Percentiles rank a stretch among this genome's conserved stretches.
These are phyloP conservation scores for Ctenopoma kingsleyae DNA, from an alignment of 2,797 vertebrate species.

Conservation along the genomic window DNA sequence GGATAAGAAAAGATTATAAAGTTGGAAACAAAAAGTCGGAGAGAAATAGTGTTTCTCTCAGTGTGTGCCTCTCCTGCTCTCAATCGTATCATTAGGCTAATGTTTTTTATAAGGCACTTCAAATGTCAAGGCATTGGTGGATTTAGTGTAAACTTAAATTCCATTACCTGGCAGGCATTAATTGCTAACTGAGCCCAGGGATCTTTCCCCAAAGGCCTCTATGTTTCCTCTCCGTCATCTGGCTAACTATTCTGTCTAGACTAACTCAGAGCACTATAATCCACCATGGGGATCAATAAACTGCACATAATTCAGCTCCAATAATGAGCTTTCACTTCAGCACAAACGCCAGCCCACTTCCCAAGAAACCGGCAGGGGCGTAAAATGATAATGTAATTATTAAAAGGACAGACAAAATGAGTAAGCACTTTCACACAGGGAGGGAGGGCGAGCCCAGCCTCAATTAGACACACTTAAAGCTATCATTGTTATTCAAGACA, in stretches of 20 bases:
- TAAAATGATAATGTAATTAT: conserved; percentile 99
- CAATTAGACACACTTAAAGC: conserved; percentile 96
- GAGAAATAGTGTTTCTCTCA: conserved; percentile 10
- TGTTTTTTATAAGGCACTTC: conserved; percentile 96
- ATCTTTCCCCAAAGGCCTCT: conserved; percentile 96
- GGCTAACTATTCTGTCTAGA: conserved; percentile 99
- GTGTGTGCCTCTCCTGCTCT: conserved; percentile 83
- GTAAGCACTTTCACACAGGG: conserved; percentile 91
- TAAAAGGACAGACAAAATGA: conserved; percentile 99
- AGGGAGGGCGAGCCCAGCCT: conserved; percentile 87
- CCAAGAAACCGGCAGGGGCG: conserved; percentile 91
- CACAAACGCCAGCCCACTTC: conserved; percentile 96
- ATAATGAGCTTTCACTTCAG: conserved; percentile 99
- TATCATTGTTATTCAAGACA: conserved; percentile 88
- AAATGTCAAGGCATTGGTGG: conserved; percentile 97
- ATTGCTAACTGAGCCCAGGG: conserved; percentile 96
- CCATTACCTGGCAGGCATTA: conserved; percentile 99
- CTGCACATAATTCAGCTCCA: conserved; percentile 99
- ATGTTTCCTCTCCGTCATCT: conserved; percentile 99
- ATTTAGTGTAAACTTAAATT: conserved; percentile 99
- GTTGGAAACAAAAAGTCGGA: conserved; percentile 21
- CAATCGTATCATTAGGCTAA: conserved; percentile 97
- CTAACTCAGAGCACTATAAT: conserved; percentile 99
- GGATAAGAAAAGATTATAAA: conserved; percentile 35
- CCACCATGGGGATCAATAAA: conserved; percentile 99